These are phyloP conservation scores for Drosophila ustulata DNA, from an alignment of 2,888 invertebrate species.

Conservation along the genomic window DNA sequence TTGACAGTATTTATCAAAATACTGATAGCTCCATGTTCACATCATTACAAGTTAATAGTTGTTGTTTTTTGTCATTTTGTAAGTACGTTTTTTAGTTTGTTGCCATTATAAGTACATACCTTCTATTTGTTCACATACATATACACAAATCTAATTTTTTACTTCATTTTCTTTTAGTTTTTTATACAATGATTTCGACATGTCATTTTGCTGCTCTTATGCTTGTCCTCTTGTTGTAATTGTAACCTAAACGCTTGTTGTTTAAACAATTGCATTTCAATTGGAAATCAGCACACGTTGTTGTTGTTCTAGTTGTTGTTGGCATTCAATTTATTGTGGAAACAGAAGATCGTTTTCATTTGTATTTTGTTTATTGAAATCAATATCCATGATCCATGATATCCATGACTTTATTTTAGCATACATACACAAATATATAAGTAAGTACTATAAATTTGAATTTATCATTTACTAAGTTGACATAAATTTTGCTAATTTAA, in stretches of 20 bases:
- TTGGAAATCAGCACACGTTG: constrained; percentile 59
- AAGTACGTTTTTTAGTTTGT: constrained; percentile 63
- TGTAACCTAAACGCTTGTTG: constrained; percentile 34
- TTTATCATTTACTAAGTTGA: constrained; percentile 80
- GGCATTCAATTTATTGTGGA: constrained; percentile 54
- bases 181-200: constrained; percentile 67
- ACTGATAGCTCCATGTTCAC: constrained; percentile 85
- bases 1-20: constrained; percentile 84
- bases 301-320: constrained; percentile 37
- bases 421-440: constrained; percentile 69
- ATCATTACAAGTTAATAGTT: constrained; percentile 83
- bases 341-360: constrained; percentile 41
- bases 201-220: constrained; percentile 31
- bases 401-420: constrained; percentile 50
- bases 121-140: constrained; percentile 64
- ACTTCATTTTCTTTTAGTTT: constrained; percentile 33
- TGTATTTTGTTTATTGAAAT: constrained; percentile 24
- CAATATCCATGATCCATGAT: constrained; percentile 47
- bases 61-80: constrained; percentile 56
- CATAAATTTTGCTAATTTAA: constrained; percentile 76
- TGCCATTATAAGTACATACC: constrained; percentile 58
- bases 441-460: constrained; percentile 70
- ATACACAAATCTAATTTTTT: constrained; percentile 68
- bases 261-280: constrained; percentile 48
- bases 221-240: constrained; percentile 17